A percentile compares a stretch with the other conserved stretches of the same genome.
Evolutionary conservation across 1,140 invertebrate genomes (phyloP).

Genomic region (Heterodera schachtii): DNA sequence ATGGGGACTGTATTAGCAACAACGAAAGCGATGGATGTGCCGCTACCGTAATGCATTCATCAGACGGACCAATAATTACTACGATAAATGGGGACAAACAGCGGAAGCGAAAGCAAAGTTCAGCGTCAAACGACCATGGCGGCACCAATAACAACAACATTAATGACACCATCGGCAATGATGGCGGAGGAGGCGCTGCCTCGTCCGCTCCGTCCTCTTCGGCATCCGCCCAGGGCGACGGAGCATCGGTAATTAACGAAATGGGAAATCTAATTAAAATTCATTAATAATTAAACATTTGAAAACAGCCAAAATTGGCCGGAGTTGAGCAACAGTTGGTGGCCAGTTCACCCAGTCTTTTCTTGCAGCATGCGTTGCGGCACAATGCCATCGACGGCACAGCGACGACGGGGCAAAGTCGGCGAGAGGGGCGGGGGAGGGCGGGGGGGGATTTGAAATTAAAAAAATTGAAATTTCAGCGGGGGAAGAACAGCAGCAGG

Average conservation of each 20-base stretch:
- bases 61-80: too few species aligned
- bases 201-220: too few species aligned
- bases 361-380: neutral
- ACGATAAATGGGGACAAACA: neutral
- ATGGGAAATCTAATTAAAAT: neutral
- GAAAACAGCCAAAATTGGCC: neutral
- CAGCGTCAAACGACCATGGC: too few species aligned
- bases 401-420: neutral
- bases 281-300: neutral
- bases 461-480: slow-evolving; percentile 4
- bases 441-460: neutral
- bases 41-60: too few species aligned
- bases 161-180: too few species aligned
- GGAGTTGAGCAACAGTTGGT: slow-evolving; percentile 5
- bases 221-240: too few species aligned
- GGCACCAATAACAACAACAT: too few species aligned
- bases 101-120: neutral
- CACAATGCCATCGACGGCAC: too few species aligned
- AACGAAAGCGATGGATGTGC: too few species aligned
- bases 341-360: neutral
- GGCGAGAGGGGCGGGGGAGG: neutral
- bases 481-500: neutral
- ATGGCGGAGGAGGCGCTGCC: too few species aligned
- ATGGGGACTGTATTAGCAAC: too few species aligned
- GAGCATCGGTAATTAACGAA: neutral